Percentiles rank a stretch among this genome's conserved stretches.
phyloP scores from a whole-genome alignment of 2,113 vertebrate genomes.

The Gymnocephalus cernua region DNA sequence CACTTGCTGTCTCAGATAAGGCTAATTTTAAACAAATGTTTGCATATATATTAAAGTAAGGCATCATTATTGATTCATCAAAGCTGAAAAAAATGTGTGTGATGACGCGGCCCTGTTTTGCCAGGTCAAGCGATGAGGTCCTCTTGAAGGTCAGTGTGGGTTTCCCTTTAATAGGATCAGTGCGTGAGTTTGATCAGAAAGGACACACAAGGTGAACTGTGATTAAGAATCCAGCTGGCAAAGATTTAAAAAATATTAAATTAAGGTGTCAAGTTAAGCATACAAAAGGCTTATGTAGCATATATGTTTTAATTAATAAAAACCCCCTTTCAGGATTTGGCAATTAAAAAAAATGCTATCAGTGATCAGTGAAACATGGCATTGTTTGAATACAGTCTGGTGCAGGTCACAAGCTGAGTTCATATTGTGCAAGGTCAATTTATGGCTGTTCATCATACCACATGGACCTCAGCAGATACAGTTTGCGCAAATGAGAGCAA shows the following conservation, averaged over 20 bases:
- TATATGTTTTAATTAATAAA: conserved; percentile 8
- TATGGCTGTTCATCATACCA: background rate
- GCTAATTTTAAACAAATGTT: conserved; percentile 56
- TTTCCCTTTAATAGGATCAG: conserved; percentile 52
- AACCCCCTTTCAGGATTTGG: background rate
- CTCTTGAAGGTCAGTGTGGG: conserved; percentile 40
- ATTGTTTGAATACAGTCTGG: background rate
- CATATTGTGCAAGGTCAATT: too few relatives aligned
- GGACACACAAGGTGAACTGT: conserved; percentile 54
- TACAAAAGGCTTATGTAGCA: background rate
- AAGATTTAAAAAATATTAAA: conserved; percentile 24
- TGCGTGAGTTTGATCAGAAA: conserved; percentile 57
- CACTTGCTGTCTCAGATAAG: conserved; percentile 32
- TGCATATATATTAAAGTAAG: conserved; percentile 36
- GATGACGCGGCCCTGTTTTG: background rate
- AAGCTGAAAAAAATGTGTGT: background rate
- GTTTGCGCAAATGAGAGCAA: background rate
- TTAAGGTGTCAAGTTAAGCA: conserved; percentile 6
- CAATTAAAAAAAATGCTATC: background rate
- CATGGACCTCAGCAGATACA: background rate
- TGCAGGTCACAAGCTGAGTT: background rate
- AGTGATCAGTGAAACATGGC: background rate
- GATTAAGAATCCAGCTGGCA: conserved; percentile 43
- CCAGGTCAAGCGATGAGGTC: conserved; percentile 32
- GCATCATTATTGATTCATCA: conserved; percentile 23